Conservation (phyloP, 1,140 invertebrate genomes). For the Bombus terrestris region DNA sequence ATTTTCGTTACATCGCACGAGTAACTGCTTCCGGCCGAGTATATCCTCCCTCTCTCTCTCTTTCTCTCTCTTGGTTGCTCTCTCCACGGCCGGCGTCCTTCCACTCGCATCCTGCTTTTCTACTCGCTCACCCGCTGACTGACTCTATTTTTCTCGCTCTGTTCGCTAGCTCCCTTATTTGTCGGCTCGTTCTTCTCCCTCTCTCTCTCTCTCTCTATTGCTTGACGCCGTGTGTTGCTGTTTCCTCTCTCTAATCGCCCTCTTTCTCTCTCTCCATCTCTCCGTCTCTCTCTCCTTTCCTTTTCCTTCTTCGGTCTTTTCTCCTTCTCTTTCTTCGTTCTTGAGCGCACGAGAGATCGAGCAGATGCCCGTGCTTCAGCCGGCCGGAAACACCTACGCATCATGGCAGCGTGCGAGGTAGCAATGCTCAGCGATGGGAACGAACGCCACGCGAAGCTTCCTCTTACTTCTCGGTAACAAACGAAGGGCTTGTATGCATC, state of each 20-base stretch:
- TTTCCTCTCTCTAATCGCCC: not conserved
- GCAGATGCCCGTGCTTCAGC: constrained; percentile 62
- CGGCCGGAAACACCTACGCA: constrained; percentile 72
- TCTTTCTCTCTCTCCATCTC: constrained; percentile 4
- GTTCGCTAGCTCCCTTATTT: constrained; percentile 32
- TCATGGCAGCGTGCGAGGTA: constrained; percentile 65
- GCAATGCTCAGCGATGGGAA: constrained; percentile 57
- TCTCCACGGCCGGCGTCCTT: constrained; percentile 42
- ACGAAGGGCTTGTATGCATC: not conserved
- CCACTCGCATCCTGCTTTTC: constrained; percentile 38
- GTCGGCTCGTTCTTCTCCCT: constrained; percentile 36
- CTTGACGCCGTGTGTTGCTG: not conserved
- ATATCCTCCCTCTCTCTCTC: constrained; percentile 37
- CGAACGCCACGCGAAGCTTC: constrained; percentile 45
- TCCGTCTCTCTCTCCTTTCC: not conserved
- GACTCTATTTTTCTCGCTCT: constrained; percentile 53
- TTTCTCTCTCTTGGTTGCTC: constrained; percentile 26
- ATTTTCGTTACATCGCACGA: constrained; percentile 79
- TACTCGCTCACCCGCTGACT: constrained; percentile 43
- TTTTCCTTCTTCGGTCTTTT: not conserved
- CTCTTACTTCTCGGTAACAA: not conserved
- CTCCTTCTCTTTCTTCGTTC: constrained; percentile 31
- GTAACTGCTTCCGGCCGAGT: constrained; percentile 79
- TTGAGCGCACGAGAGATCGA: constrained; percentile 47
- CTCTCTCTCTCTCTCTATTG: not conserved